Evolutionary conservation across 1,140 invertebrate genomes (phyloP).

Genomic region (Zaprionus capensis): DNA sequence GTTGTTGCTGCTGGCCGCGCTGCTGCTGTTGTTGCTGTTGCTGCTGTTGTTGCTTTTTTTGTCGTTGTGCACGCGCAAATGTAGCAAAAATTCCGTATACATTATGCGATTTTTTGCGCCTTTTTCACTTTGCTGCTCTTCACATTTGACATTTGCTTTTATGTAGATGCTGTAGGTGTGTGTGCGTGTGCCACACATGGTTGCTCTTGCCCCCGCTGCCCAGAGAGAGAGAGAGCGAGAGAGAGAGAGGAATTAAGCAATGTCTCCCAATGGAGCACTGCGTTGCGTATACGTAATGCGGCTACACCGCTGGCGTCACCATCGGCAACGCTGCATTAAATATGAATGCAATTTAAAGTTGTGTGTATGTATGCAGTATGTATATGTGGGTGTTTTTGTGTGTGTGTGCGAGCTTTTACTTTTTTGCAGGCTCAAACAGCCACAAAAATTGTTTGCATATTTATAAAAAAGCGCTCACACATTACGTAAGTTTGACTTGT

Average conservation of each 20-base stretch:
- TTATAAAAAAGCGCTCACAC: slow-evolving; percentile 50
- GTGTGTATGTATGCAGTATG: slow-evolving; percentile 5
- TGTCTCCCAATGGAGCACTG: slow-evolving; percentile 75
- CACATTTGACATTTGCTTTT: slow-evolving; percentile 72
- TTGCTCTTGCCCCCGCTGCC: slow-evolving; percentile 29
- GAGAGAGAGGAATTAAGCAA: slow-evolving; percentile 73
- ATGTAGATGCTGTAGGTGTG: slow-evolving; percentile 22
- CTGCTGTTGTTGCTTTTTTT: neutral
- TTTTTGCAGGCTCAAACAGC: slow-evolving; percentile 58
- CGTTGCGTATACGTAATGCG: slow-evolving; percentile 79
- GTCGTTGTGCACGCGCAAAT: slow-evolving; percentile 45
- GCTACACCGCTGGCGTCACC: slow-evolving; percentile 43
- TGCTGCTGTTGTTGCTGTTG: neutral
- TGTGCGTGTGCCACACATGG: slow-evolving; percentile 65
- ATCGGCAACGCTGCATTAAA: slow-evolving; percentile 66
- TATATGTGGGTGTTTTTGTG: slow-evolving; percentile 12
- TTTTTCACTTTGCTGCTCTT: slow-evolving; percentile 42
- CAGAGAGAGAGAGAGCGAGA: neutral
- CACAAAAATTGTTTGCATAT: slow-evolving; percentile 78
- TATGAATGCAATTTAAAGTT: slow-evolving; percentile 83
- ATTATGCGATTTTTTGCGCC: slow-evolving; percentile 54
- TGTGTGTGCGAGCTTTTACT: slow-evolving; percentile 8
- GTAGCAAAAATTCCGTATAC: slow-evolving; percentile 49
- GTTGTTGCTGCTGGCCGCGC: neutral
- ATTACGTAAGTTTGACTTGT: slow-evolving; percentile 56